These are phyloP conservation scores for Manis crassicaudata DNA, from an alignment of 2,797 vertebrate species.

Conservation along the genomic window DNA sequence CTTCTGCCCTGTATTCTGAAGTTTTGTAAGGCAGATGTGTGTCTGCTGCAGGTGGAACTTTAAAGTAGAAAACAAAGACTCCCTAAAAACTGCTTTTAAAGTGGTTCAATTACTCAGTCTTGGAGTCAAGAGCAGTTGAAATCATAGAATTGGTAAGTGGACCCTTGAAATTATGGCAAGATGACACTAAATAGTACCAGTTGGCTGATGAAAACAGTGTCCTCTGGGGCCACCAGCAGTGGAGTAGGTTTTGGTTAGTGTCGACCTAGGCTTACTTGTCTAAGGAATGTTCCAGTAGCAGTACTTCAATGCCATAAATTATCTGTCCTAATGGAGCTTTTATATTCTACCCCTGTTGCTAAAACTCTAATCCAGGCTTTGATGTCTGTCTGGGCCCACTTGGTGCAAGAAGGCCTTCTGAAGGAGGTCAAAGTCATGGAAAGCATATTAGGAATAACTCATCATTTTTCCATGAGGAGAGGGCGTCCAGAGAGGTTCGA, in stretches of 20 bases:
- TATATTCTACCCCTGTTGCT: background rate
- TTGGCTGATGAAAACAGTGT: background rate
- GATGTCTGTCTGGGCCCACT: background rate
- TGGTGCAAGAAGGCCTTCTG: background rate
- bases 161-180: background rate
- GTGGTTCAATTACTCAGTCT: background rate
- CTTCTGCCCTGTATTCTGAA: background rate
- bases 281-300: background rate
- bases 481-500: background rate
- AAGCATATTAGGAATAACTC: background rate
- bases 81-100: background rate
- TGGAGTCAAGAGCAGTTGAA: background rate
- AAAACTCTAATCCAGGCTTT: background rate
- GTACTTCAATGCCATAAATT: background rate
- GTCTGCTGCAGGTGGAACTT: background rate
- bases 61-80: background rate
- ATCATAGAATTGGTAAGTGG: background rate
- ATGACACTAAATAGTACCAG: background rate
- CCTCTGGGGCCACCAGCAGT: background rate
- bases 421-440: background rate
- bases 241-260: background rate
- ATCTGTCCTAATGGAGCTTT: constrained; percentile 13
- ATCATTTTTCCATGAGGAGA: background rate
- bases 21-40: background rate
- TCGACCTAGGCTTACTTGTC: background rate